Evolutionary conservation across 1,140 invertebrate species (phyloP).

Genomic region (Pectinophora gossypiella): DNA sequence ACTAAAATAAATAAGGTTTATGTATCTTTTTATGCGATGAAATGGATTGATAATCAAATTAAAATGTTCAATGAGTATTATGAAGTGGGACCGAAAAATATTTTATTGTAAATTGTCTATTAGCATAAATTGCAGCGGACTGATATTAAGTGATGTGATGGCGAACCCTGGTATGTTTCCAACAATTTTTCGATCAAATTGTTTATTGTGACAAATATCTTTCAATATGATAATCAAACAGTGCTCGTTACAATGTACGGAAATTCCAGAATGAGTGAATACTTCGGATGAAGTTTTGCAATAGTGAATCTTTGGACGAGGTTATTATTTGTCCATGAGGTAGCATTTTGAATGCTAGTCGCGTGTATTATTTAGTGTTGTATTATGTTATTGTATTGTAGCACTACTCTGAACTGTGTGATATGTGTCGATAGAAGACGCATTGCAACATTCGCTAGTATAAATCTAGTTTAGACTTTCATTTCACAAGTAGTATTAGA

Average conservation of each 20-base stretch:
- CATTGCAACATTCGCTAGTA: background rate
- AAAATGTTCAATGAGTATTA: constrained; percentile 34
- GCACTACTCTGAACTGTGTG: constrained; percentile 11
- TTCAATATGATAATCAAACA: too few species aligned
- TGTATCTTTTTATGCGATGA: too few species aligned
- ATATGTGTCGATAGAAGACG: background rate
- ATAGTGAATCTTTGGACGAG: too few species aligned
- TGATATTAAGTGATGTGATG: constrained; percentile 40
- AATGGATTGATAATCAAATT: constrained; percentile 9
- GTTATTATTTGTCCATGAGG: constrained; percentile 14
- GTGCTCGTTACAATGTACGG: too few species aligned
- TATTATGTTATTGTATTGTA: constrained; percentile 8
- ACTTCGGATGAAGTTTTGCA: too few species aligned
- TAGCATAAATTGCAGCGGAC: constrained; percentile 41
- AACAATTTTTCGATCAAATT: background rate
- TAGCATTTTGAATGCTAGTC: constrained; percentile 61
- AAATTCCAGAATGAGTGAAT: too few species aligned
- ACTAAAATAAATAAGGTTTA: too few species aligned
- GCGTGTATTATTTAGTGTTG: constrained; percentile 33
- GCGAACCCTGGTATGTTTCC: constrained; percentile 14
- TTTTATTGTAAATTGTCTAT: constrained; percentile 27
- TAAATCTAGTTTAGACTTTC: constrained; percentile 23
- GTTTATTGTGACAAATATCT: too few species aligned
- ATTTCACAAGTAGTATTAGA: constrained; percentile 56
- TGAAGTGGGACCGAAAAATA: constrained; percentile 41